phyloP scores from a whole-genome alignment of 2,888 invertebrate genomes.

The Euplagia quadripunctaria region DNA sequence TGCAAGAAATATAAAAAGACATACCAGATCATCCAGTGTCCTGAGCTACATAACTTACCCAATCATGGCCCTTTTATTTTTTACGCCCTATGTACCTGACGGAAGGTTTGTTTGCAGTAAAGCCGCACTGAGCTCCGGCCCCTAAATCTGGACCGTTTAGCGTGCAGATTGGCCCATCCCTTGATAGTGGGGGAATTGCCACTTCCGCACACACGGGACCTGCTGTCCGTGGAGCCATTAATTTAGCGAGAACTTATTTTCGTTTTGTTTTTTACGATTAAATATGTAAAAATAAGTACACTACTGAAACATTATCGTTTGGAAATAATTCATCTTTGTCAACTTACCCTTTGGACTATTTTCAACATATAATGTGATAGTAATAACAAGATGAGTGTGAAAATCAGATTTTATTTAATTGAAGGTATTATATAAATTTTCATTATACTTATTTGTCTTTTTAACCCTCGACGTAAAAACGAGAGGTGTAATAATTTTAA shows the following conservation, averaged over 20 bases:
- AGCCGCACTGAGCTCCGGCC: neutral
- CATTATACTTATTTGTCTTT: too few species aligned
- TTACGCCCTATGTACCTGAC: constrained; percentile 25
- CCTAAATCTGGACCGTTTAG: constrained; percentile 43
- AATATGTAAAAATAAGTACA: too few species aligned
- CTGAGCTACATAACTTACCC: neutral
- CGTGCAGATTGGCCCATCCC: constrained; percentile 38
- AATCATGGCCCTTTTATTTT: constrained; percentile 23
- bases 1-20: neutral
- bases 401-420: too few species aligned
- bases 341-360: too few species aligned
- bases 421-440: too few species aligned
- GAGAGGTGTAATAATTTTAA: too few species aligned
- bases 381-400: too few species aligned
- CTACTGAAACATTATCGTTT: too few species aligned
- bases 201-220: constrained; percentile 44
- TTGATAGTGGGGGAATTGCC: constrained; percentile 36
- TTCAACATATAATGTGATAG: too few species aligned
- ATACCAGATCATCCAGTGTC: neutral
- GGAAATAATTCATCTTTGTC: too few species aligned
- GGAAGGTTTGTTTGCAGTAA: constrained; percentile 5
- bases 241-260: neutral
- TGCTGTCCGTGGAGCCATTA: constrained; percentile 18
- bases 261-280: neutral
- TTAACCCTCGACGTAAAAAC: too few species aligned